These are phyloP conservation scores for Corythucha ciliata DNA, from an alignment of 2,888 invertebrate genomes.

Conservation along the genomic window DNA sequence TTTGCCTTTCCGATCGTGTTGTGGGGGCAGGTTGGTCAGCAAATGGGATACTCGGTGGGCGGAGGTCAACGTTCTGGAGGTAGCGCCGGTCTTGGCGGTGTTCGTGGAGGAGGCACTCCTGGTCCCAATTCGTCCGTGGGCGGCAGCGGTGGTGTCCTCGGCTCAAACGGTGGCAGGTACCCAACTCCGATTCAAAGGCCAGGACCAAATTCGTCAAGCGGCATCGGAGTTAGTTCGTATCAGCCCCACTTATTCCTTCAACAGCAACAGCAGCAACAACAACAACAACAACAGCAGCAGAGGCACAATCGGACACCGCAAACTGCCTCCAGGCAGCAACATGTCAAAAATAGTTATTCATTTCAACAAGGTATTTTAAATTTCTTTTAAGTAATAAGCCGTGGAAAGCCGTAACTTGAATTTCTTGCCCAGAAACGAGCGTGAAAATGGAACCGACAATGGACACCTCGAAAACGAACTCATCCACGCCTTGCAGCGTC, in stretches of 20 bases:
- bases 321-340: constrained; percentile 11
- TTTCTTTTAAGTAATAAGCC: no score
- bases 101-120: no score
- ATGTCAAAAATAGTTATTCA: constrained; percentile 13
- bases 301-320: constrained; percentile 14
- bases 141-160: no score
- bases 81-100: background rate
- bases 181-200: constrained; percentile 17
- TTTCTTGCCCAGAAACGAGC: no score
- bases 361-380: constrained; percentile 21
- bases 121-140: no score
- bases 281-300: constrained; percentile 17
- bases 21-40: constrained; percentile 15
- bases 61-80: constrained; percentile 1
- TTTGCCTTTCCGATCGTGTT: no score
- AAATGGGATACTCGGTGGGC: constrained; percentile 5
- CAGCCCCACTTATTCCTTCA: constrained; percentile 8
- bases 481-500: no score
- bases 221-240: no score
- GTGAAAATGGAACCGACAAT: no score
- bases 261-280: constrained; percentile 13
- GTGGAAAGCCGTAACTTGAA: no score
- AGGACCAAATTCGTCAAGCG: background rate
- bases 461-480: no score
- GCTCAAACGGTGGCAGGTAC: background rate